Base-by-base conservation (phyloP, 2,113 vertebrate species). In the Chunga burmeisteri region DNA sequence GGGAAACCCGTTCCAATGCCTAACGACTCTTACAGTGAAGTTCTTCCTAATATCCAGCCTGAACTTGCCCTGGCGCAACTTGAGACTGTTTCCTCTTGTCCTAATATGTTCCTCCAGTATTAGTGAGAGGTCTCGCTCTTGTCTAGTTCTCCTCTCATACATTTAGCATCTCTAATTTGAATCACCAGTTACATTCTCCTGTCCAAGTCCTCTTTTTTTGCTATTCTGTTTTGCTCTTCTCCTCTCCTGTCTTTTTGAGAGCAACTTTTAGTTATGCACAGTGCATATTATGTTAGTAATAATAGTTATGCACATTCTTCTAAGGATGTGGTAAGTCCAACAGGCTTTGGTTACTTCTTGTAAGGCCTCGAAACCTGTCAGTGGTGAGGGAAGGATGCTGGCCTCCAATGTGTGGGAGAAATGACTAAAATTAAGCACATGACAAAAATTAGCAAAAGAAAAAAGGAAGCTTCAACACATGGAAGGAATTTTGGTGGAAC, bases 401-500 rank as follows among this genome's bases (percentile, higher is more conserved):
- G 91, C 49, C 95, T 79, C 92, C 90, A 97, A 70, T 34, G 93
- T 96, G 96, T 96, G 97, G 97, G 97, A 97, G 91, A 97, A 95
- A 98, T 97, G 72, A 98, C 97, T 98, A 97, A 98, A 98, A 96
- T 91, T 83, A 97, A 96, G 97, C 97, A 98, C 97, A 97, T 98
- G 97, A 98, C 95, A 98, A 96, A 97, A 98, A 98, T 98, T 98
- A 98, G 97, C 91, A 95, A 96, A 97, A 96, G 88, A 96, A 96
- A 97, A 96, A 96, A 98, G 95, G 94, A 94, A 97, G 92, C 90
- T 95, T 90, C 86, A 44, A 98, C 98, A 98, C 97, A 98, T 98
- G 98, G 98, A 98, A 98, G 96, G 94, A 98, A 98, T 98, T 98
- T 97, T 96, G 94, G 93, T 97, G 94, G 86, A 97, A 98, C 97